Conservation (phyloP, 37 sponge, comb jelly and placozoan species). For the Lycopodina hypogea region DNA sequence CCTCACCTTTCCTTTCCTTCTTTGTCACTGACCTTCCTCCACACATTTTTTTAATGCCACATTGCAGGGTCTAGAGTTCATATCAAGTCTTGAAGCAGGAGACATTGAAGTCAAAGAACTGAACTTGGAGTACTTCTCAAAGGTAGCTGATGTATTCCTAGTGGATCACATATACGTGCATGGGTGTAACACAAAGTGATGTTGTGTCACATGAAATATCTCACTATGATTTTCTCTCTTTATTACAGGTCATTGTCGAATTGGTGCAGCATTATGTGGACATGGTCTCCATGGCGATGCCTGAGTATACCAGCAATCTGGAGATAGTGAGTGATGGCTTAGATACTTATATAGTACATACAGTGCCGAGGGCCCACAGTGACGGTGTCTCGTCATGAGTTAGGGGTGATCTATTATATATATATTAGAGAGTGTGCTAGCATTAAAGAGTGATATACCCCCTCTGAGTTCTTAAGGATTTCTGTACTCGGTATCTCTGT, state of each 20-base stretch:
- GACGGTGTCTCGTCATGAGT: too few species aligned
- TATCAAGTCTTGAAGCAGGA: slow-evolving; percentile 5
- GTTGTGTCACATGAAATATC: neutral
- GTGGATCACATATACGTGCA: neutral
- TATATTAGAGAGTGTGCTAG: too few species aligned
- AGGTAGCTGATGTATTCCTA: neutral
- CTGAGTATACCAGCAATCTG: slow-evolving; percentile 16
- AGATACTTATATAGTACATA: too few species aligned
- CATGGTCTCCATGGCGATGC: slow-evolving; percentile 11
- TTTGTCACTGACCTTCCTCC: neutral
- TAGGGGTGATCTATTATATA: too few species aligned
- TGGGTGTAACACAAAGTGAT: neutral
- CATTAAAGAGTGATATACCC: too few species aligned
- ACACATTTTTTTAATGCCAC: neutral
- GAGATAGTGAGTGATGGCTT: slow-evolving; percentile 18
- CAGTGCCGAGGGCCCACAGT: too few species aligned
- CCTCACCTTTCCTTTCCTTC: neutral
- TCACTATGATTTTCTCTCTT: too few species aligned
- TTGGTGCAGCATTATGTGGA: slow-evolving; percentile 47
- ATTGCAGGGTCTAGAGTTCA: slow-evolving; percentile 12
- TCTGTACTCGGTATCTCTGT: too few species aligned
- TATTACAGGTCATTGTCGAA: slow-evolving; percentile 13
- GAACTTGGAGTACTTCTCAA: slow-evolving; percentile 26
- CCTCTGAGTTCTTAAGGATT: too few species aligned
- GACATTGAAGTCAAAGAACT: neutral